Evolutionary conservation across 2,797 vertebrate species (phyloP).

Genomic region (Presbytis comata): DNA sequence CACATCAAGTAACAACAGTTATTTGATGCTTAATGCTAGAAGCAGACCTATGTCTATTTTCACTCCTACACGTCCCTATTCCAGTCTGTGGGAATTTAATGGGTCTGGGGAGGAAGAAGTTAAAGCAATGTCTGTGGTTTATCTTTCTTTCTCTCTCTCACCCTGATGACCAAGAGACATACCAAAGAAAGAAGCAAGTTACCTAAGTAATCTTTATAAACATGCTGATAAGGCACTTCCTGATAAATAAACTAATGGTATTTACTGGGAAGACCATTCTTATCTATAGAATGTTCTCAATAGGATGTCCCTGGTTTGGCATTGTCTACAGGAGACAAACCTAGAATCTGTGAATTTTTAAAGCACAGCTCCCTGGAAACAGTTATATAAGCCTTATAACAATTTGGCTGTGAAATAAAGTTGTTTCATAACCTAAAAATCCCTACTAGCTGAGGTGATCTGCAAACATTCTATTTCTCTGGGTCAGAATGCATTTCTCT

Average conservation of each 20-base stretch:
- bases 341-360: not conserved
- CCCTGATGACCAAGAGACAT: not conserved
- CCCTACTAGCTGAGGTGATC: not conserved
- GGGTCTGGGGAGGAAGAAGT: not conserved
- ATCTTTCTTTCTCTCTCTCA: not conserved
- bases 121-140: not conserved
- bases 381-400: not conserved
- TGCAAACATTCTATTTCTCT: not conserved
- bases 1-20: not conserved
- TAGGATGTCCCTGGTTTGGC: not conserved
- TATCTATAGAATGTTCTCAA: not conserved
- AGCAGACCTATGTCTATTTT: not conserved
- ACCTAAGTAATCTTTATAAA: not conserved
- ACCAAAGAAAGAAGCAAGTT: not conserved
- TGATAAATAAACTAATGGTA: not conserved
- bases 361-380: not conserved
- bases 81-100: not conserved
- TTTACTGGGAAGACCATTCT: not conserved
- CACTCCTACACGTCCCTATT: not conserved
- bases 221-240: not conserved
- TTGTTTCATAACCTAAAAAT: not conserved
- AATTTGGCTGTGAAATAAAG: not conserved
- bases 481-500: not conserved
- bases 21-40: not conserved
- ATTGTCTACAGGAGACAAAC: not conserved